A percentile compares a stretch with the other conserved stretches of the same genome.
These are phyloP conservation scores for Oikopleura dioica DNA, from an alignment of 23 tunicate genomes.

Conservation along the genomic window DNA sequence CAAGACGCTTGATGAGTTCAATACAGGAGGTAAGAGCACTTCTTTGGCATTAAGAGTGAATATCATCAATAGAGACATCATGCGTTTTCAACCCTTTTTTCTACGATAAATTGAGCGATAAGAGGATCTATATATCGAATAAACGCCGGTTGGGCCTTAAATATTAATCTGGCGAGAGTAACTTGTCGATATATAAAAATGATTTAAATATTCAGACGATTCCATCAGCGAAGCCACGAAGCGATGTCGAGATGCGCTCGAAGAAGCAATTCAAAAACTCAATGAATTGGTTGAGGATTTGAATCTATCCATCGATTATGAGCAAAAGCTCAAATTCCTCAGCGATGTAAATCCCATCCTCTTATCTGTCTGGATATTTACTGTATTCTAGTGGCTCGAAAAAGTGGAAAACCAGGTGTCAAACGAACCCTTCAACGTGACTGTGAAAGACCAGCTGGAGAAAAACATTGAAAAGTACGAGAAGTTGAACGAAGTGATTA, in stretches of 20 bases:
- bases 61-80: too few species aligned
- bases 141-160: too few species aligned
- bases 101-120: too few species aligned
- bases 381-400: slow-evolving; percentile 2
- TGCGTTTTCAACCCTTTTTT: too few species aligned
- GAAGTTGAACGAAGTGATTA: background rate
- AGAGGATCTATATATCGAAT: too few species aligned
- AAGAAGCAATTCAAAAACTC: background rate
- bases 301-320: background rate
- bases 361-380: too few species aligned
- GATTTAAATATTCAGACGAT: background rate
- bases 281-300: background rate
- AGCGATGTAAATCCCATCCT: background rate
- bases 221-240: background rate
- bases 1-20: background rate
- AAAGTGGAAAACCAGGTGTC: background rate
- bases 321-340: background rate
- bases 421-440: background rate
- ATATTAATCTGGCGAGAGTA: background rate
- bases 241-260: background rate
- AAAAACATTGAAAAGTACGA: background rate
- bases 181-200: background rate
- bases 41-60: too few species aligned
- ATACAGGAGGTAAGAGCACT: background rate
- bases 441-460: background rate